Conservation (phyloP, 2,888 invertebrate genomes). For the Pseudococcus longispinus region DNA sequence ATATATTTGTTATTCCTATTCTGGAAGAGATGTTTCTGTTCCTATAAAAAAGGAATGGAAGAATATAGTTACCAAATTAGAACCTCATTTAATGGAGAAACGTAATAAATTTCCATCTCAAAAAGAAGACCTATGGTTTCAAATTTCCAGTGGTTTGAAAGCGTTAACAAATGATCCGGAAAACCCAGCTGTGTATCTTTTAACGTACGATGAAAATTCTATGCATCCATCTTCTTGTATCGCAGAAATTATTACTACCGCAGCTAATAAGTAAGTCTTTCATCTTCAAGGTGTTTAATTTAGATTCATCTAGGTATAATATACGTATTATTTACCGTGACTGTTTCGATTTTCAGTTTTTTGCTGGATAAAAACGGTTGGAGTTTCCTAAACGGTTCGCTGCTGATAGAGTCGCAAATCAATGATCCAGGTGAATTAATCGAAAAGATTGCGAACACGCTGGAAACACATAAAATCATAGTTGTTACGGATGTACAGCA, state of each 20-base stretch:
- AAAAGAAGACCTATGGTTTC: not conserved
- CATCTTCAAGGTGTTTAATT: not conserved
- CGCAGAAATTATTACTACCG: slow-evolving; percentile 34
- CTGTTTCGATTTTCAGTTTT: not conserved
- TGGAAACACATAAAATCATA: slow-evolving; percentile 7
- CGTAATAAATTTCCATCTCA: slow-evolving; percentile 23
- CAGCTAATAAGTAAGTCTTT: slow-evolving; percentile 15
- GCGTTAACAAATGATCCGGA: not conserved
- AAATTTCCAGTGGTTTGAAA: not conserved
- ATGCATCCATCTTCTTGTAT: slow-evolving; percentile 18
- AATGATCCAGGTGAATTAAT: slow-evolving; percentile 21
- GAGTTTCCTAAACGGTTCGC: slow-evolving; percentile 14
- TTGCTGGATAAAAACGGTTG: not conserved
- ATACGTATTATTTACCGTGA: not conserved
- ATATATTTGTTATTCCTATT: not conserved
- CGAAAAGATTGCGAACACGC: not conserved
- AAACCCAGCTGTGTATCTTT: slow-evolving; percentile 31
- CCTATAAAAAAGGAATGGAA: not conserved
- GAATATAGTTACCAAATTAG: not conserved
- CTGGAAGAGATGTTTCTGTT: not conserved
- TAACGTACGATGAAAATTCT: not conserved
- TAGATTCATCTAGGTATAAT: not conserved
- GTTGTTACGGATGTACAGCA: slow-evolving; percentile 22
- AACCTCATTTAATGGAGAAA: not conserved
- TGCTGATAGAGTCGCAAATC: not conserved